Base-by-base conservation (phyloP, 2,888 invertebrate species). In the Belgica antarctica region DNA sequence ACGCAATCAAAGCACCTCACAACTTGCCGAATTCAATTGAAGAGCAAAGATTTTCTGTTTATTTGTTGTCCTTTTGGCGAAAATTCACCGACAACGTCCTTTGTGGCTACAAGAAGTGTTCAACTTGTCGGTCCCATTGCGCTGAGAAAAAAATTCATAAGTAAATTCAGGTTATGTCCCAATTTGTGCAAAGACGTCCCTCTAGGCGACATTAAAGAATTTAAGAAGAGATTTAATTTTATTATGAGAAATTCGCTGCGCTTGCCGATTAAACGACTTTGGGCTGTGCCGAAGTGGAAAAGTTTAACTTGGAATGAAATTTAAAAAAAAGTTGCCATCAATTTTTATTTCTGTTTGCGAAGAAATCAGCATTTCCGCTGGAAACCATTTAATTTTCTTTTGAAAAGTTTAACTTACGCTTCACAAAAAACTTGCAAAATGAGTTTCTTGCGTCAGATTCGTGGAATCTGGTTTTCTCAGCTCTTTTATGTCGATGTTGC, bases 21-120 rank as follows among this genome's bases (percentile, higher is more conserved):
- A 46, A 57, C 59, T 15, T 57, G 52, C 68, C 68, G 68, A 68
- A 24, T 65, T 65, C 63, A 65, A 65, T 65, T 65, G 63, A 62
- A 34, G 25, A 25, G 34, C 5, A 61, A 25, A 62, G 15, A 34
- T 19, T 68, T 63, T 52, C 28, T 66, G 41, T 66, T 66, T 46
- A 19, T 66, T 65, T 63, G 63, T 12, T 41, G 7, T 25, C 15
- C 25, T 63, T 63, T 31, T 31, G 5, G 52, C 52, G 4, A 17
- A 19, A 22, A 52, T 3, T 12, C 52, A 17, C 52, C 52, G 52
- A 52, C 52, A 52, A 52, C 34, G 46, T 46, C 41, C n/a, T n/a
- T n/a, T 52, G 52, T 52, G 17, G 52, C 8, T 19, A n/a, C 7
- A 10, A 52, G 52, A 52, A 52, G 52, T 52, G 5, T 52, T 52